phyloP scores from a whole-genome alignment of 2,888 invertebrate genomes.

The Parnassius glacialis region DNA sequence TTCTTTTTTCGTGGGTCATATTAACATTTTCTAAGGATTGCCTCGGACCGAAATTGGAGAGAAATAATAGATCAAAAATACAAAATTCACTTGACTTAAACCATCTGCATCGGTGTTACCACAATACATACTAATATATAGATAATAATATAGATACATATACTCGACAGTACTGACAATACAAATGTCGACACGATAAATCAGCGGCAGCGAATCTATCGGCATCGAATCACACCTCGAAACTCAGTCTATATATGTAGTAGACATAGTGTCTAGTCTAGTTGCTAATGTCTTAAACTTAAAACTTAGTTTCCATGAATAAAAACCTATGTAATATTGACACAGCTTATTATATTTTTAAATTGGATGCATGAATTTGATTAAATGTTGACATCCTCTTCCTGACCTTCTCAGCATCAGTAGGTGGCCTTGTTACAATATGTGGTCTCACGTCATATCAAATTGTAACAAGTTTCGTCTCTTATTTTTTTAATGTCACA shows the following conservation, averaged over 20 bases:
- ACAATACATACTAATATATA: too few species aligned
- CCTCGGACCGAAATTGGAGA: too few species aligned
- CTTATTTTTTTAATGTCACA: slow-evolving; percentile 12
- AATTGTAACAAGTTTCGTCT: slow-evolving; percentile 21
- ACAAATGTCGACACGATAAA: too few species aligned
- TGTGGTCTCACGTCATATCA: slow-evolving; percentile 18
- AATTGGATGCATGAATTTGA: slow-evolving; percentile 16
- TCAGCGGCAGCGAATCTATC: too few species aligned
- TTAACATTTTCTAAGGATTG: too few species aligned
- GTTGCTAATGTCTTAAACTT: too few species aligned
- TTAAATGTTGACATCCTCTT: slow-evolving; percentile 15
- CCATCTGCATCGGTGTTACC: too few species aligned
- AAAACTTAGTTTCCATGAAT: background rate
- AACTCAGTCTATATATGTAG: background rate
- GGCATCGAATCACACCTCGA: background rate
- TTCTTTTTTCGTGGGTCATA: too few species aligned
- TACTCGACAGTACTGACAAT: too few species aligned
- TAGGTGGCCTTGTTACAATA: slow-evolving; percentile 12
- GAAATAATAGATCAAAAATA: too few species aligned
- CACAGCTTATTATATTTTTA: slow-evolving; percentile 12
- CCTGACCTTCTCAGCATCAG: slow-evolving; percentile 17
- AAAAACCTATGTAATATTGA: background rate
- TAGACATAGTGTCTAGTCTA: background rate
- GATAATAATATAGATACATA: too few species aligned
- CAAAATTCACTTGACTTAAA: too few species aligned